phyloP scores from a whole-genome alignment of 2,888 invertebrate genomes.

The Stomorhina lunata region DNA sequence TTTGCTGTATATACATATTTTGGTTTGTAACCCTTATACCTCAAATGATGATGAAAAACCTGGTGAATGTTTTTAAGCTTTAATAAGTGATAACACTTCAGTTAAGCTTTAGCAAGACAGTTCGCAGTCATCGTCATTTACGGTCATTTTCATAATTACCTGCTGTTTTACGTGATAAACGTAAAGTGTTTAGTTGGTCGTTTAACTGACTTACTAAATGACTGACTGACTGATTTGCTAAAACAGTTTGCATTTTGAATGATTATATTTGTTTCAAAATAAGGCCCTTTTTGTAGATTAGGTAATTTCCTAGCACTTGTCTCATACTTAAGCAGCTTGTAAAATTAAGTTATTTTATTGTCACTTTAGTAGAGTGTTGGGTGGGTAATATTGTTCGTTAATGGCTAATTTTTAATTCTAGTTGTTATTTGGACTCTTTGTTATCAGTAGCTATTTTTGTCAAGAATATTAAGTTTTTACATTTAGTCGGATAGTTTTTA shows the following conservation, averaged over 20 bases:
- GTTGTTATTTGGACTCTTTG: constrained; percentile 22
- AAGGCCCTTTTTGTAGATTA: no score
- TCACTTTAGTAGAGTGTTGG: not conserved
- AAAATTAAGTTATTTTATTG: constrained; percentile 21
- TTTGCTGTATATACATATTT: not conserved
- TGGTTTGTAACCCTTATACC: constrained; percentile 14
- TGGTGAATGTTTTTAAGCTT: constrained; percentile 44
- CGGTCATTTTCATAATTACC: constrained; percentile 61
- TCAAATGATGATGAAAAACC: constrained; percentile 44
- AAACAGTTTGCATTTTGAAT: not conserved
- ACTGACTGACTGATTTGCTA: not conserved
- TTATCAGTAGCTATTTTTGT: constrained; percentile 26
- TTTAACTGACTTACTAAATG: not conserved
- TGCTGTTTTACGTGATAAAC: constrained; percentile 28
- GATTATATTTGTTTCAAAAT: no score
- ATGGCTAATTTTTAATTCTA: constrained; percentile 17
- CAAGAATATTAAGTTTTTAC: not conserved
- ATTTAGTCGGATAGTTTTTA: not conserved
- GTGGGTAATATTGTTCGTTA: not conserved
- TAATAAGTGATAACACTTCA: constrained; percentile 62
- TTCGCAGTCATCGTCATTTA: constrained; percentile 39
- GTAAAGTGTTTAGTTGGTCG: constrained; percentile 28
- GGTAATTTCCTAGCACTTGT: no score
- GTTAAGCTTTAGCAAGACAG: constrained; percentile 43
- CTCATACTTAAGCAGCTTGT: not conserved